Conservation (phyloP, 2,797 vertebrate genomes). For the Cichlasoma orientale region DNA sequence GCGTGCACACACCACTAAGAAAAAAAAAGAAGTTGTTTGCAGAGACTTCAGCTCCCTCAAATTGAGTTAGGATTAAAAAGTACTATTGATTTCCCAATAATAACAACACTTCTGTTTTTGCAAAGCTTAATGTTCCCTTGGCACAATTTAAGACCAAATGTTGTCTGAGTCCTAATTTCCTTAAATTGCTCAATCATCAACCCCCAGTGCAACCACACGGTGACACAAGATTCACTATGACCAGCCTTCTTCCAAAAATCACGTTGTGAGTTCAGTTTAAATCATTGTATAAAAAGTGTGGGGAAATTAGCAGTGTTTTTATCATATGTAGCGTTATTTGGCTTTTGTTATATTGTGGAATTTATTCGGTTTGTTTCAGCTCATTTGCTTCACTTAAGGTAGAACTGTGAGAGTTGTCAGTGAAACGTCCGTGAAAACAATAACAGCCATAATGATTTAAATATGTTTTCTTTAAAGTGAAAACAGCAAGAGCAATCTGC, state of each 20-base stretch:
- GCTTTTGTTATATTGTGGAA: neutral
- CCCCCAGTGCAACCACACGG: neutral
- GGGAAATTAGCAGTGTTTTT: neutral
- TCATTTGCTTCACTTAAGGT: neutral
- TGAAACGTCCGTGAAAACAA: too few relatives aligned
- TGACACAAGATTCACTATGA: neutral
- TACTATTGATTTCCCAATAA: constrained; percentile 36
- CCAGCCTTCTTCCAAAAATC: neutral
- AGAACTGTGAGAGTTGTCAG: neutral
- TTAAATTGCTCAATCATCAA: constrained; percentile 8
- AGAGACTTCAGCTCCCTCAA: constrained; percentile 15
- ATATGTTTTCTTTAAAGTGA: too few relatives aligned
- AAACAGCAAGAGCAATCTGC: neutral
- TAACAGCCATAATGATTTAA: too few relatives aligned
- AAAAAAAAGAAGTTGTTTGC: constrained; percentile 14
- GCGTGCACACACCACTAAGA: neutral
- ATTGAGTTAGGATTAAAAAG: constrained; percentile 19
- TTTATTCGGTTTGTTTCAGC: neutral
- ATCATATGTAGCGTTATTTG: neutral
- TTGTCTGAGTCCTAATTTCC: neutral
- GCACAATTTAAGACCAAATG: constrained; percentile 13
- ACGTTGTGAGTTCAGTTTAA: neutral
- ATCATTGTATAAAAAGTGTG: neutral
- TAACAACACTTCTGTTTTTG: constrained; percentile 20
- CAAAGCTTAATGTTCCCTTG: constrained; percentile 1